phyloP scores from a whole-genome alignment of 2,113 vertebrate species.

The Plecotus auritus region DNA sequence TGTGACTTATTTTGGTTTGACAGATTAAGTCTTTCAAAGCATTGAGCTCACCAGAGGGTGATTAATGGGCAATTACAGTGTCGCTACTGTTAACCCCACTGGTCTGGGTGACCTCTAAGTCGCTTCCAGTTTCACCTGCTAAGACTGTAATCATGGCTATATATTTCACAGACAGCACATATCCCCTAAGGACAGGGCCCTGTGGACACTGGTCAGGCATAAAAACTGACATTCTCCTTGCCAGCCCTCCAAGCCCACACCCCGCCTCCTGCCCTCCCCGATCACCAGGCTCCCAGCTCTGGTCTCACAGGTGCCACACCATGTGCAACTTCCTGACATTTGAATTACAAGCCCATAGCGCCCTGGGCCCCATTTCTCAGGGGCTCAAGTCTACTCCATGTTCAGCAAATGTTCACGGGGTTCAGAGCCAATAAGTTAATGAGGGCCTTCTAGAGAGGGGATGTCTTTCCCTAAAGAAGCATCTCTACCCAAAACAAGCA shows the following conservation, averaged over 20 bases:
- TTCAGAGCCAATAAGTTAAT: not conserved
- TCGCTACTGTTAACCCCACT: not conserved
- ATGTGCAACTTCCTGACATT: not conserved
- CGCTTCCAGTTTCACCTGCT: not conserved
- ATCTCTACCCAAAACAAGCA: not conserved
- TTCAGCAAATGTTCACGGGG: not conserved
- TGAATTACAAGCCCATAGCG: not conserved
- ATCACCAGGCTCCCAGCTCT: not conserved
- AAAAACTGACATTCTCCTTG: not conserved
- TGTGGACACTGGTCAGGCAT: not conserved
- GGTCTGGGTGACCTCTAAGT: not conserved
- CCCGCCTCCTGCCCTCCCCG: too few relatives aligned
- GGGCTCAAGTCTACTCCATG: not conserved
- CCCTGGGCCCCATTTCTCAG: too few relatives aligned
- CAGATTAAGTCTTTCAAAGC: not conserved
- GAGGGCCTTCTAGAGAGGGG: not conserved
- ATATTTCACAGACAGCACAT: not conserved
- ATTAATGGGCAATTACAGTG: not conserved
- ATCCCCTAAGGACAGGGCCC: not conserved
- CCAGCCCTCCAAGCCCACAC: not conserved
- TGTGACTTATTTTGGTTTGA: not conserved
- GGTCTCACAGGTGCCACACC: rapidly evolving
- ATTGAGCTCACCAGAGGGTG: not conserved
- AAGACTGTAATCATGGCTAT: too few relatives aligned
- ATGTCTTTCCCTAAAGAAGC: not conserved